A percentile compares a stretch with the other conserved stretches of the same genome.
phyloP scores from a whole-genome alignment of 2,113 vertebrate species.

The Columba livia region DNA sequence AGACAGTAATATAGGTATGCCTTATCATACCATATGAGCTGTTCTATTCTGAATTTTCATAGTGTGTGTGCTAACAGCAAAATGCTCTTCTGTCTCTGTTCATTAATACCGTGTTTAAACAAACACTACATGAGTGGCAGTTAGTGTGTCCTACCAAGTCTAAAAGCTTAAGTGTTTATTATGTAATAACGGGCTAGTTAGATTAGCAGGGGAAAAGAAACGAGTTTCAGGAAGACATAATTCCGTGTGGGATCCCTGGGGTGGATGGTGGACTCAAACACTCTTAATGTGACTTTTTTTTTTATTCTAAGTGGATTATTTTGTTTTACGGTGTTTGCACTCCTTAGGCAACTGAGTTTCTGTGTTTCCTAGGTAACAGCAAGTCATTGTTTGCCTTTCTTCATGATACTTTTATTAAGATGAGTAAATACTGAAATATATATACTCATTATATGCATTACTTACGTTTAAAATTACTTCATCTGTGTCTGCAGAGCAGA shows the following conservation, averaged over 20 bases:
- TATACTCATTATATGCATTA: background rate
- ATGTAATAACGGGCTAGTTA: background rate
- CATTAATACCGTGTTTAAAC: background rate
- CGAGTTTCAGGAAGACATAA: background rate
- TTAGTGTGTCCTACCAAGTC: background rate
- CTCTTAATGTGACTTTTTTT: background rate
- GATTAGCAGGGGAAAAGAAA: background rate
- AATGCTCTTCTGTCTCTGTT: background rate
- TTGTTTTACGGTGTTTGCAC: background rate
- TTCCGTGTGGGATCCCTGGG: background rate
- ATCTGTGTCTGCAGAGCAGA: background rate
- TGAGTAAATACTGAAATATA: background rate
- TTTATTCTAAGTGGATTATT: background rate
- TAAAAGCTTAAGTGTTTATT: background rate
- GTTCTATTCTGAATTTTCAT: background rate
- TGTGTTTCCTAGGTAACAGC: background rate
- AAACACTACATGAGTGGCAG: background rate
- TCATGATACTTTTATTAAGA: background rate
- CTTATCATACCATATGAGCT: background rate
- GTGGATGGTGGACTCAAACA: background rate
- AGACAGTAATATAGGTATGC: slow-evolving; percentile 75
- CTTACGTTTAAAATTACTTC: background rate
- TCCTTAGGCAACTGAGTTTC: background rate
- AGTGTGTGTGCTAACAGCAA: background rate
- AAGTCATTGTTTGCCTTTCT: background rate